A percentile compares a stretch with the other conserved stretches of the same genome.
Conservation (phyloP, 2,888 invertebrate species). For the Agrilus cyanescens region DNA sequence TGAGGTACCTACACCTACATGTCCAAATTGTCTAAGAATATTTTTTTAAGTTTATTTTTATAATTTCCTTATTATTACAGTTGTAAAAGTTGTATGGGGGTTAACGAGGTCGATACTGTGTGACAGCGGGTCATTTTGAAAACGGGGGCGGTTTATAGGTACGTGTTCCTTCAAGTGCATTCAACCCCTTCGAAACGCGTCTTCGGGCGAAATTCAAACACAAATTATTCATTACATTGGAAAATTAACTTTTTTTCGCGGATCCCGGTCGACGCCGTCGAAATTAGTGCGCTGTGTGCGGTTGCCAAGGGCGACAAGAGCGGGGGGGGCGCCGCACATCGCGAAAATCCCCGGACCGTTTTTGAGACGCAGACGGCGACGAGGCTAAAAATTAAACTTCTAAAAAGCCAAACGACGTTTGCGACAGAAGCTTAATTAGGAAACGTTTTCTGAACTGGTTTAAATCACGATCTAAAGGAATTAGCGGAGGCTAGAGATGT, state of each 20-base stretch:
- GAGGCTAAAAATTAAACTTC: slow-evolving; percentile 35
- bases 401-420: slow-evolving; percentile 37
- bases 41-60: too few relatives aligned
- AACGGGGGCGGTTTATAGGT: slow-evolving; percentile 1
- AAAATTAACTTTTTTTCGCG: slow-evolving; percentile 32
- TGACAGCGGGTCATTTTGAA: too few relatives aligned
- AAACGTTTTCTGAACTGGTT: slow-evolving; percentile 36
- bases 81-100: too few relatives aligned
- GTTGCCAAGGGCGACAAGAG: slow-evolving; percentile 21
- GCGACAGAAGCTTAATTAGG: slow-evolving; percentile 41
- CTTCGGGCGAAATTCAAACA: slow-evolving; percentile 25
- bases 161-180: slow-evolving; percentile 11
- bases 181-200: slow-evolving; percentile 23
- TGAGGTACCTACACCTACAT: too few relatives aligned
- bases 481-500: slow-evolving; percentile 23
- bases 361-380: slow-evolving; percentile 20
- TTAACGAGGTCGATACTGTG: too few relatives aligned
- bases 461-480: slow-evolving; percentile 33
- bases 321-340: slow-evolving; percentile 21
- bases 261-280: slow-evolving; percentile 21
- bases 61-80: too few relatives aligned
- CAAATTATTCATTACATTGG: slow-evolving; percentile 34
- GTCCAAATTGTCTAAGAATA: too few relatives aligned
- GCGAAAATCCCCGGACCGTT: slow-evolving; percentile 19
- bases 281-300: slow-evolving; percentile 23